phyloP scores from a whole-genome alignment of 2,113 vertebrate species.

The Cyrtonyx montezumae region DNA sequence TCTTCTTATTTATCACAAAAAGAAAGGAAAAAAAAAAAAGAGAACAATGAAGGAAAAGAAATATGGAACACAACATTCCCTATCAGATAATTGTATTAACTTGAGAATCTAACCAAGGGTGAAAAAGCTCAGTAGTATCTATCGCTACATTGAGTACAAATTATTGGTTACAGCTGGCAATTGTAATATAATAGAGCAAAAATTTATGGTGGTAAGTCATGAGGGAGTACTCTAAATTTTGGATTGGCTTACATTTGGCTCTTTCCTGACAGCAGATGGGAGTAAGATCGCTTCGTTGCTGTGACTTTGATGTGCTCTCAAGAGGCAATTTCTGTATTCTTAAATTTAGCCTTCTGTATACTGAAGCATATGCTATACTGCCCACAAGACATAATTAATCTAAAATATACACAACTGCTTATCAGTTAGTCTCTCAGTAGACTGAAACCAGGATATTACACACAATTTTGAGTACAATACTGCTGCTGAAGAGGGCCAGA shows the following conservation, averaged over 20 bases:
- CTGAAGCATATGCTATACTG: slow-evolving; percentile 19
- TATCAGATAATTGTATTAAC: neutral
- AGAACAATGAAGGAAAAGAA: neutral
- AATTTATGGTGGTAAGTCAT: neutral
- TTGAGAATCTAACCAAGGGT: neutral
- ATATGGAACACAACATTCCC: neutral
- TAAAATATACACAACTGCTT: slow-evolving; percentile 40
- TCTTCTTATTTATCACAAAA: neutral
- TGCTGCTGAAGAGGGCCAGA: slow-evolving; percentile 35
- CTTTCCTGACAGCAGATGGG: slow-evolving; percentile 24
- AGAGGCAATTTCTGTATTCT: slow-evolving; percentile 13
- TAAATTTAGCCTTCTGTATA: slow-evolving; percentile 42
- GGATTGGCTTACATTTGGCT: neutral
- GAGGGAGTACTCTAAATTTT: neutral
- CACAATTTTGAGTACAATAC: slow-evolving; percentile 41
- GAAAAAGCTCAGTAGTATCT: neutral
- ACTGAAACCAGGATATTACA: slow-evolving; percentile 37
- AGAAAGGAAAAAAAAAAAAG: too few relatives aligned
- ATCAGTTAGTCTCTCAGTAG: slow-evolving; percentile 34
- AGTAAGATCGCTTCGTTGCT: neutral
- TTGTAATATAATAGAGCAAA: neutral
- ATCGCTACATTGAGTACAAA: neutral
- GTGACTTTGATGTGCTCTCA: slow-evolving; percentile 20
- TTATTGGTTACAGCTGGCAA: neutral
- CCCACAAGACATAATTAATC: slow-evolving; percentile 53